Evolutionary conservation across 2,113 vertebrate genomes (phyloP), one percentile per base, ranked within the genome.

Genomic region (Corvus hawaiiensis): DNA sequence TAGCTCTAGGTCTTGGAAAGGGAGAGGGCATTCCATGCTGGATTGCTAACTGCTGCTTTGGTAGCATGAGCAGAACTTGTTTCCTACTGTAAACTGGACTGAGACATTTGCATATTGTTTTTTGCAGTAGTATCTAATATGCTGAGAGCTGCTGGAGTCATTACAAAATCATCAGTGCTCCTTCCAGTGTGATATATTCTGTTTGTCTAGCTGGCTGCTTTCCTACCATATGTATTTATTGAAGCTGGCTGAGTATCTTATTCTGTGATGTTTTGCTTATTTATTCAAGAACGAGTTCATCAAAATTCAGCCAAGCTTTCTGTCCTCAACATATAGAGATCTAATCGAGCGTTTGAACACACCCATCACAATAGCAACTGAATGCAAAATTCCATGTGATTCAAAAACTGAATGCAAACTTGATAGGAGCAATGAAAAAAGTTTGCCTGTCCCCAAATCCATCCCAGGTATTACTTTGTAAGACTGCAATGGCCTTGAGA

Each of bases 141-240:
- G 49, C 64, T 1, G 44, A 80, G 76, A 88, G 68, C 93, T 93
- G 67, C 72, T 14, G 19, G 59, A 90, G 59, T 88, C 83, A 33
- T 92, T 97, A 93, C 80, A 68, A 35, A 84, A 61, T 67, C 83
- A 95, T 96, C 90, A 89, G 80, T 27, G 85, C 73, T 92, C 35
- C 1, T 89, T 96, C 64, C 80, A 84, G 62, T 56, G 71, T 90
- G 90, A 93, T 96, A 61, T 41, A 68, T 94, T 89, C 76, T 92
- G 92, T 95, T 96, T 96, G 88, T 84, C 64, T 94, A 86, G 85
- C 76, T 94, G 85, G 76, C 85, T 94, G 80, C 30, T 90, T 86
- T 90, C 85, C 83, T 90, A 84, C 85, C 88, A 61, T 92, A 92
- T 84, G 85, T 94, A 87, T 90, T 96, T 96, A 84, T 89, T 88